A percentile compares a stretch with the other conserved stretches of the same genome.
Evolutionary conservation across 2,888 invertebrate genomes (phyloP).

Genomic region (Platypus cylindrus): DNA sequence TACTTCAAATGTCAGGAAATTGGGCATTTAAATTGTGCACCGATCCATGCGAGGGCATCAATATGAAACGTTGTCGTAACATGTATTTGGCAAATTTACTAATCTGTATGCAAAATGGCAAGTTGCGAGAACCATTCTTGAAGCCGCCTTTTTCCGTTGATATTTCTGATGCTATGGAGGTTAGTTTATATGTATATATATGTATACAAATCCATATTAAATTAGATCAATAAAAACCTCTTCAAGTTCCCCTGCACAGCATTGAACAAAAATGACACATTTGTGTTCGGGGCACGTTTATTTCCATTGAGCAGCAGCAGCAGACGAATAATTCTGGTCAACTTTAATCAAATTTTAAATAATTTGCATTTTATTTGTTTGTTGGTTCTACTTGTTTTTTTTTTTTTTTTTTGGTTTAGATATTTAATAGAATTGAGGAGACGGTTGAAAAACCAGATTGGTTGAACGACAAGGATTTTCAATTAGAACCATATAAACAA

Average conservation of each 20-base stretch:
- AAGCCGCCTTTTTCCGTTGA: conserved; percentile 29
- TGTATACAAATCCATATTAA: no score
- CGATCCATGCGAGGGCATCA: conserved; percentile 25
- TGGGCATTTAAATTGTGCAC: conserved; percentile 36
- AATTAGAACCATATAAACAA: conserved; percentile 12
- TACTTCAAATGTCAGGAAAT: conserved; percentile 23
- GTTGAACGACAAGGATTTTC: conserved; percentile 26
- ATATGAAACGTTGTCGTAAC: conserved; percentile 34
- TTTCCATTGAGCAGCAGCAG: no score
- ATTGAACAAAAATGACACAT: no score
- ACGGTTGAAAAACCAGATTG: conserved; percentile 23
- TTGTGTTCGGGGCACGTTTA: no score
- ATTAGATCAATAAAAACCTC: no score
- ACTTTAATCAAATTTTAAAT: no score
- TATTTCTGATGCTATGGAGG: conserved; percentile 28
- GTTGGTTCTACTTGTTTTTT: no score
- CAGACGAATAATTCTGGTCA: no score
- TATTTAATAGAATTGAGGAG: conserved; percentile 10
- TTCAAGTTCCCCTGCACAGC: no score
- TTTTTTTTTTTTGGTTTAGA: no score
- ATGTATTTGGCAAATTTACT: conserved; percentile 36
- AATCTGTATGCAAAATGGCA: conserved; percentile 33
- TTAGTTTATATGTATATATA: conserved; percentile 21
- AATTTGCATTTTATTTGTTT: no score
- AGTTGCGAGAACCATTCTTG: conserved; percentile 30